A percentile compares a stretch with the other conserved stretches of the same genome.
phyloP scores from a whole-genome alignment of 2,888 invertebrate genomes.

The Leptinotarsa haldemani region DNA sequence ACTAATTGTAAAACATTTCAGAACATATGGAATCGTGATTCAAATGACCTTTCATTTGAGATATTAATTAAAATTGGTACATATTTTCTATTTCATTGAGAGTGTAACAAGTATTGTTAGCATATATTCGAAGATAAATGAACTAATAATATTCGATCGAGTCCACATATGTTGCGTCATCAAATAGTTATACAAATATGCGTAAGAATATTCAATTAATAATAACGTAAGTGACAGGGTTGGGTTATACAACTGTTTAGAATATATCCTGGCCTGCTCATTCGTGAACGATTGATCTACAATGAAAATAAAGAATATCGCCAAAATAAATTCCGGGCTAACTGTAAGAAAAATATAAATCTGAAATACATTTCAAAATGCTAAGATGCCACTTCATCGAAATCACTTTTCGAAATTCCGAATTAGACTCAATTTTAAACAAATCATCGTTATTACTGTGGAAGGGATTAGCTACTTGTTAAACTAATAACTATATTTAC shows the following conservation, averaged over 20 bases:
- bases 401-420: too few species aligned
- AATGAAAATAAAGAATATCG: not conserved
- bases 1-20: slow-evolving; percentile 27
- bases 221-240: not conserved
- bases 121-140: slow-evolving; percentile 3
- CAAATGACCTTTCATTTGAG: slow-evolving; percentile 40
- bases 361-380: too few species aligned
- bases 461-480: too few species aligned
- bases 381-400: too few species aligned
- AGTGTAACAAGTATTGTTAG: slow-evolving; percentile 32
- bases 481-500: too few species aligned
- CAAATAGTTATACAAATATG: not conserved
- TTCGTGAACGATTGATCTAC: not conserved
- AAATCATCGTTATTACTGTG: too few species aligned
- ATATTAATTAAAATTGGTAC: slow-evolving; percentile 39
- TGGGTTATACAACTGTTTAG: not conserved
- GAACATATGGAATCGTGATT: slow-evolving; percentile 42
- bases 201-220: not conserved
- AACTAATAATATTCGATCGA: slow-evolving; percentile 2
- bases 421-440: too few species aligned
- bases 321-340: too few species aligned
- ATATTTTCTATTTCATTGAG: slow-evolving; percentile 31
- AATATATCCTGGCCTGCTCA: not conserved
- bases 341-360: too few species aligned
- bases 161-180: slow-evolving; percentile 12